Percentiles rank a stretch among this genome's conserved stretches.
Evolutionary conservation across 2,888 invertebrate species (phyloP).

Genomic region (Mystacides longicornis): DNA sequence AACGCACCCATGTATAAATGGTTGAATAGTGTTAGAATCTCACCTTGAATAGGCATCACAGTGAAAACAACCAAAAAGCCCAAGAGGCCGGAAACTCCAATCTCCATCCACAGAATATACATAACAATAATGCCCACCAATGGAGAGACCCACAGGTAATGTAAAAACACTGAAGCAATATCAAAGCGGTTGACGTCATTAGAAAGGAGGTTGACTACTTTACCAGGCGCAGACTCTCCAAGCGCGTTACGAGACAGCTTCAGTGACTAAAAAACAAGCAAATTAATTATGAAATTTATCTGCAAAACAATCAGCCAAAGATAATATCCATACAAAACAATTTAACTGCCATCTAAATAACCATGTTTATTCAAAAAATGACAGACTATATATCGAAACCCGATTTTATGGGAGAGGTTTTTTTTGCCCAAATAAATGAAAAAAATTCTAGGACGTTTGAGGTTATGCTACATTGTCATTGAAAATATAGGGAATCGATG

Average conservation of each 20-base stretch:
- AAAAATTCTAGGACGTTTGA: no score
- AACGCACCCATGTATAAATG: background rate
- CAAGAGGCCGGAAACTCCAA: conserved; percentile 57
- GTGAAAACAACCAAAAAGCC: conserved; percentile 65
- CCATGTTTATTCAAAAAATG: no score
- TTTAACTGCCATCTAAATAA: no score
- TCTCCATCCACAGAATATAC: conserved; percentile 60
- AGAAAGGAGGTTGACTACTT: conserved; percentile 80
- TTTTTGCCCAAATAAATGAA: no score
- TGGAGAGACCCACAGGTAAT: conserved; percentile 79
- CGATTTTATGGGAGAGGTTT: no score
- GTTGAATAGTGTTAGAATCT: conserved; percentile 9
- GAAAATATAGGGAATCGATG: no score
- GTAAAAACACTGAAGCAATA: conserved; percentile 62
- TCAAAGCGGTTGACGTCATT: conserved; percentile 86
- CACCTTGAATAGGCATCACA: conserved; percentile 71
- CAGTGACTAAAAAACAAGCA: conserved; percentile 36
- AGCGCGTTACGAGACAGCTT: conserved; percentile 20
- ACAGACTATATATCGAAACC: no score
- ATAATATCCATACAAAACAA: no score
- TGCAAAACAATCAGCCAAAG: no score
- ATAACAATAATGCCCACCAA: conserved; percentile 55
- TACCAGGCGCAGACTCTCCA: conserved; percentile 77
- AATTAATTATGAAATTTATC: no score
- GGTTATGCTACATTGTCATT: no score